These are phyloP conservation scores for Antrozous pallidus DNA, from an alignment of 2,797 vertebrate genomes.

Conservation along the genomic window DNA sequence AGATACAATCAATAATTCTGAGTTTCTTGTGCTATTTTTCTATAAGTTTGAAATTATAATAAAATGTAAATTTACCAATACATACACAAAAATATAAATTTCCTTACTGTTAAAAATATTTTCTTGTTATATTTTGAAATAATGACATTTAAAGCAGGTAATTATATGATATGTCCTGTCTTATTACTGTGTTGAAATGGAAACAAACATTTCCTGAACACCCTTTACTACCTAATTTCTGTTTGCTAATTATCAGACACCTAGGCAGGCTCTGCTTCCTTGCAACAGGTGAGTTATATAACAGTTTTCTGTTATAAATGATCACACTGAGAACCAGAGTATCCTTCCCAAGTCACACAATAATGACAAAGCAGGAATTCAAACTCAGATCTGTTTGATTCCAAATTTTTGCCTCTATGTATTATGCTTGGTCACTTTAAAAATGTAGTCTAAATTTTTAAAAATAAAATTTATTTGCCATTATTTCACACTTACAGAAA, in stretches of 20 bases:
- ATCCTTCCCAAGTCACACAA: not conserved
- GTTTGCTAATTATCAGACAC: not conserved
- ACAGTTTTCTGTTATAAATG: not conserved
- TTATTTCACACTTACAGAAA: conserved; percentile 43
- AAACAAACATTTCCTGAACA: conserved; percentile 28
- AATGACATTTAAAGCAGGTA: not conserved
- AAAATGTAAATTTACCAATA: conserved; percentile 40
- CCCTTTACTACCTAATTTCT: not conserved
- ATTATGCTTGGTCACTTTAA: conserved; percentile 18
- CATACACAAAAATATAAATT: not conserved
- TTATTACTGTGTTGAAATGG: not conserved
- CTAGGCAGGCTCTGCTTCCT: not conserved
- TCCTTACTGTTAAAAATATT: not conserved
- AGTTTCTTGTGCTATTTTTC: conserved; percentile 10
- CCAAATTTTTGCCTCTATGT: not conserved
- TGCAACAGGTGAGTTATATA: not conserved
- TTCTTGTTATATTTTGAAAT: conserved; percentile 10
- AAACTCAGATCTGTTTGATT: not conserved
- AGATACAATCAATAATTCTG: not conserved
- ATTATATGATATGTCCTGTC: not conserved
- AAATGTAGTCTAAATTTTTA: not conserved
- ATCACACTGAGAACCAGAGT: not conserved
- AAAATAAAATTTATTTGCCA: not conserved
- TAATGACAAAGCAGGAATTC: not conserved
- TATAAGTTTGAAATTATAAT: conserved; percentile 36